Conservation (phyloP, 2,113 vertebrate species). For the Ptilonorhynchus violaceus region DNA sequence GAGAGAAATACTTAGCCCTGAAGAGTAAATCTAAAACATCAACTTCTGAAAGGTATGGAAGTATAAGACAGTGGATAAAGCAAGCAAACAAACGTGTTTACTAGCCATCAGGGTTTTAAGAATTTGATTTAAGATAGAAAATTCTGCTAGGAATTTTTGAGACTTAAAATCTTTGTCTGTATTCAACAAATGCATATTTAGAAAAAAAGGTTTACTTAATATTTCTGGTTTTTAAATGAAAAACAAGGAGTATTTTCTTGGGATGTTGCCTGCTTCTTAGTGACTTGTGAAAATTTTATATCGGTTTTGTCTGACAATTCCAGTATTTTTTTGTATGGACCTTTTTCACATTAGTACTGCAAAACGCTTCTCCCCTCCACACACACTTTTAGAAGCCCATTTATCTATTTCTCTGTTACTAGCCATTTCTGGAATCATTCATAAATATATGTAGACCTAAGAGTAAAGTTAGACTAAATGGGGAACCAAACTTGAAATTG, state of each 20-base stretch:
- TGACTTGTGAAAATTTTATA: not conserved
- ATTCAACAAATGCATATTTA: not conserved
- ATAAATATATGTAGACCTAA: not conserved
- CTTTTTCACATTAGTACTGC: not conserved
- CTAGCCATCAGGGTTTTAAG: too few species aligned
- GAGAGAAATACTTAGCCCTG: conserved; percentile 90
- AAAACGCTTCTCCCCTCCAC: not conserved
- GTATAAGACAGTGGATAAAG: not conserved
- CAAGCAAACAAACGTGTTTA: not conserved
- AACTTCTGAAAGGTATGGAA: conserved; percentile 85
- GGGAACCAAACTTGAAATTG: not conserved
- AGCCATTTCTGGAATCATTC: not conserved
- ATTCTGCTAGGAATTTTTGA: not conserved
- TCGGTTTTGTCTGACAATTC: not conserved
- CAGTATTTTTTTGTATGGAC: not conserved
- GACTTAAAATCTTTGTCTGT: not conserved
- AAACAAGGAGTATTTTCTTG: not conserved
- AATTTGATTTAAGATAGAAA: not conserved
- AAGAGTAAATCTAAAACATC: conserved; percentile 89
- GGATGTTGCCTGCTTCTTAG: not conserved
- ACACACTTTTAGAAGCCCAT: not conserved
- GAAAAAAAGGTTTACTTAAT: not conserved
- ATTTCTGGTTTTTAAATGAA: not conserved
- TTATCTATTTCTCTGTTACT: not conserved
- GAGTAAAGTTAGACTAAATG: not conserved